Conservation (phyloP, 1,140 invertebrate genomes). For the Papilio glaucus region DNA sequence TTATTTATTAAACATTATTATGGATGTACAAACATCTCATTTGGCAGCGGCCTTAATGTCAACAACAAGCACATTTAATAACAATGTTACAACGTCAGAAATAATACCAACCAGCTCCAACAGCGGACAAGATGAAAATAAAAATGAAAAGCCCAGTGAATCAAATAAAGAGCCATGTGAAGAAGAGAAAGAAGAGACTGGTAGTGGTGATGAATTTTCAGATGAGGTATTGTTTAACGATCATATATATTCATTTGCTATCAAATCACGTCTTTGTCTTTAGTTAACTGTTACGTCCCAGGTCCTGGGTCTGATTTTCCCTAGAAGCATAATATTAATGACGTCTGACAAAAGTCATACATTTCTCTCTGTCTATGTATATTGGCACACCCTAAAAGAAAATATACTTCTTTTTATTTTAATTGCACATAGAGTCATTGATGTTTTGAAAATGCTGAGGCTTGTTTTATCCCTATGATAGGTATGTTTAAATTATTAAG, state of each 20-base stretch:
- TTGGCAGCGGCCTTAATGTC: conserved; percentile 79
- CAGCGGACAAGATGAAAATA: conserved; percentile 53
- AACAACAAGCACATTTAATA: conserved; percentile 52
- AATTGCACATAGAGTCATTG: too few relatives aligned
- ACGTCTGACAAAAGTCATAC: too few relatives aligned
- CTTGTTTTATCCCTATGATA: too few relatives aligned
- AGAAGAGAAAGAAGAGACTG: conserved; percentile 84
- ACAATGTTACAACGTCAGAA: conserved; percentile 50
- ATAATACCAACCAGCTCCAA: conserved; percentile 34
- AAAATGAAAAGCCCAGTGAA: conserved; percentile 57
- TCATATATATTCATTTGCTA: conserved; percentile 21
- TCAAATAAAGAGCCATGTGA: conserved; percentile 61
- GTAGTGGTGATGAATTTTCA: conserved; percentile 84
- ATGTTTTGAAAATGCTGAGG: too few relatives aligned
- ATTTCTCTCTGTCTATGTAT: too few relatives aligned
- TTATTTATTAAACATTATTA: conserved; percentile 38
- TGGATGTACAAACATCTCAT: conserved; percentile 77
- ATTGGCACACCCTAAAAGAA: too few relatives aligned
- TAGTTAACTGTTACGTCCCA: too few relatives aligned
- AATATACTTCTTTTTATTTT: too few relatives aligned
- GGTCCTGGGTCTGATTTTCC: too few relatives aligned
- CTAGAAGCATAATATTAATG: too few relatives aligned
- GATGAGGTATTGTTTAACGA: conserved; percentile 78
- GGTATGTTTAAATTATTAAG: too few relatives aligned
- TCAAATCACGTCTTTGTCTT: too few relatives aligned